Evolutionary conservation across 2,888 invertebrate species (phyloP), one percentile per base, ranked within the genome.

Genomic region (Rhorus exstirpatorius): DNA sequence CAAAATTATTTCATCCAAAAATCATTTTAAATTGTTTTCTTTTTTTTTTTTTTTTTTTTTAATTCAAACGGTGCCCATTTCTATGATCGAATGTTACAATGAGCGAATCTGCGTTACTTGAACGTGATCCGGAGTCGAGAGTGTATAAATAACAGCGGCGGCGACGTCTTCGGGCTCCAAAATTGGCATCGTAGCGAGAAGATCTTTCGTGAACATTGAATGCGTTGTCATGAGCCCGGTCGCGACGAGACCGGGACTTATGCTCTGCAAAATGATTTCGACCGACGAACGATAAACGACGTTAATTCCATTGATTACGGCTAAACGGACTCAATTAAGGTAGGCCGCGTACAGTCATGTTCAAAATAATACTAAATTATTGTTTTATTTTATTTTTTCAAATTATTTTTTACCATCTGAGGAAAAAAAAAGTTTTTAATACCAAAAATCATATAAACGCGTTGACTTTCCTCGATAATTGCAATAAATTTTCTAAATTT

Each of bases 191-290:
- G 91, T 88, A 8, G 91, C 90, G 61, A 93, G 91, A 31, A 86
- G 71, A 65, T 90, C 88, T 19, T 88, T 86, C 7, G 88, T 85
- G 61, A 89, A 90, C 26, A 85, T 84, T 4, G 89, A 87, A 80
- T 88, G 88, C 84, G 92, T 93, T 72, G 92, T 92, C 88, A 93
- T 92, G 55, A 94, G 92, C 78, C 94, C 94, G 0, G 95, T 95
- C 58, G 93, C 93, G 17, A 95, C 95, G 85, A 95, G 89, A 17
- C 96, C 96, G 0, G 96, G 96, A 53, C 95, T 95, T 58, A 96
- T 93, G 86, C 95, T 95, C 96, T 96, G 87, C 12, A 87, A 87
- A 61, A n/a, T n/a, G 17, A 55, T 14, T 46, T 38, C n/a, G 12
- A 14, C 3, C 19, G 17, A 10, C 53, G 10, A 53, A 26, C 61